A percentile compares a stretch with the other conserved stretches of the same genome.
Evolutionary conservation across 2,113 vertebrate species (phyloP).

Genomic region (Dasyornis broadbenti): DNA sequence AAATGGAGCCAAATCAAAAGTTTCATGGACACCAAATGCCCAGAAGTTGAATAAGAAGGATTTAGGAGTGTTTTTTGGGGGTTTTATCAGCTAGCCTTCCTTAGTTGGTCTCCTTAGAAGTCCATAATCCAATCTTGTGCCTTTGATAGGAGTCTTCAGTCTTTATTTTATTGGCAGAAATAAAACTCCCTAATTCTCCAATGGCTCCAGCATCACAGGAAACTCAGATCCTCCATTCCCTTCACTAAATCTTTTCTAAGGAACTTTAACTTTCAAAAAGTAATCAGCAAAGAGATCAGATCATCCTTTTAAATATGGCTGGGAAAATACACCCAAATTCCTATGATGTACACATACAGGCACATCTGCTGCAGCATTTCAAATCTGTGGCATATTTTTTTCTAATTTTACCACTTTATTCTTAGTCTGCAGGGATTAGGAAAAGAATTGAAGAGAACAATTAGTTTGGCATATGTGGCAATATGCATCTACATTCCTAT

Average conservation of each 20-base stretch:
- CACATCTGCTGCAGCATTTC: neutral
- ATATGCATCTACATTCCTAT: neutral
- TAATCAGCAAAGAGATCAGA: neutral
- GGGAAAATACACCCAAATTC: neutral
- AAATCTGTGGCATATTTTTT: neutral
- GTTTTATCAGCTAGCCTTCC: neutral
- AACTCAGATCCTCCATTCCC: neutral
- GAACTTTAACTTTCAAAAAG: neutral
- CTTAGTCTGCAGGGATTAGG: neutral
- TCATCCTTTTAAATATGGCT: neutral
- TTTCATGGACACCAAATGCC: neutral
- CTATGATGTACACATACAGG: rapidly evolving
- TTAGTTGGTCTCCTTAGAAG: neutral
- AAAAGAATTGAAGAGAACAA: neutral
- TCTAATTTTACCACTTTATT: neutral
- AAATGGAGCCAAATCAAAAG: neutral
- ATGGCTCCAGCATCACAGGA: neutral
- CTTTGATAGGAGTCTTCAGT: neutral
- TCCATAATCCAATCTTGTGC: neutral
- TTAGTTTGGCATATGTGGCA: neutral
- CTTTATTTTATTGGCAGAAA: neutral
- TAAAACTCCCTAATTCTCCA: neutral
- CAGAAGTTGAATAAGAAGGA: neutral
- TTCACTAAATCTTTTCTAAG: neutral
- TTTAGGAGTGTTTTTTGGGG: neutral